A percentile compares a stretch with the other conserved stretches of the same genome.
These are phyloP conservation scores for Brotula barbata DNA, from an alignment of 2,797 vertebrate genomes.

Conservation along the genomic window DNA sequence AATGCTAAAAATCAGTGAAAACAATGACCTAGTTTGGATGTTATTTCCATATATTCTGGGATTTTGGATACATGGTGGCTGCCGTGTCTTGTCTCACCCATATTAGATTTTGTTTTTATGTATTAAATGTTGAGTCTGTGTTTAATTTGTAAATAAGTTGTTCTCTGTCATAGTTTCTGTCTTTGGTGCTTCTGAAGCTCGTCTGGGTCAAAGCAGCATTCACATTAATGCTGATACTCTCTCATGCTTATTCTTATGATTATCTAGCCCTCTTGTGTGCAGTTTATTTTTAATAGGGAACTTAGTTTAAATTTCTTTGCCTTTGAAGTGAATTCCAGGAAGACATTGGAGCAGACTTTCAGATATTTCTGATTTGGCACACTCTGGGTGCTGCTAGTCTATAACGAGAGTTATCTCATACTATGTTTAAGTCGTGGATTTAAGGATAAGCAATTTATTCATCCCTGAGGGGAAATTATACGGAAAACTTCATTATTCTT, in stretches of 20 bases:
- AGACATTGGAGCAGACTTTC: not conserved
- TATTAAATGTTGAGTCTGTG: conserved; percentile 8
- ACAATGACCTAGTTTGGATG: too few relatives aligned
- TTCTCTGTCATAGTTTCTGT: too few relatives aligned
- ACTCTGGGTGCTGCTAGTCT: not conserved
- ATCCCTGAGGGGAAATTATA: conserved; percentile 52
- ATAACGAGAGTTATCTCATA: conserved; percentile 19
- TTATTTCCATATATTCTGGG: too few relatives aligned
- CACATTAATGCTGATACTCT: too few relatives aligned
- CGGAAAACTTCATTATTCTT: conserved; percentile 46
- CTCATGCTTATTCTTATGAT: too few relatives aligned
- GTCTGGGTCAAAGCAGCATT: too few relatives aligned
- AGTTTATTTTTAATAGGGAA: conserved; percentile 37
- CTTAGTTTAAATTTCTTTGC: conserved; percentile 25
- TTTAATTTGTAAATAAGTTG: conserved; percentile 28
- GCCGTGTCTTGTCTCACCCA: conserved; percentile 22
- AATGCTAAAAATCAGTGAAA: too few relatives aligned
- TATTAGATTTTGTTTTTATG: conserved; percentile 30
- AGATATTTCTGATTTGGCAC: not conserved
- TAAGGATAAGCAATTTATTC: conserved; percentile 55
- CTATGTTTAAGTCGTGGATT: conserved; percentile 46
- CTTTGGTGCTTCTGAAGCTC: too few relatives aligned
- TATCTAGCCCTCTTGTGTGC: not conserved
- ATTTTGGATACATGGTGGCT: conserved; percentile 21
- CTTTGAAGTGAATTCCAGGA: conserved; percentile 14